phyloP scores from a whole-genome alignment of 2,797 vertebrate species.

The Steatocranus sp. region DNA sequence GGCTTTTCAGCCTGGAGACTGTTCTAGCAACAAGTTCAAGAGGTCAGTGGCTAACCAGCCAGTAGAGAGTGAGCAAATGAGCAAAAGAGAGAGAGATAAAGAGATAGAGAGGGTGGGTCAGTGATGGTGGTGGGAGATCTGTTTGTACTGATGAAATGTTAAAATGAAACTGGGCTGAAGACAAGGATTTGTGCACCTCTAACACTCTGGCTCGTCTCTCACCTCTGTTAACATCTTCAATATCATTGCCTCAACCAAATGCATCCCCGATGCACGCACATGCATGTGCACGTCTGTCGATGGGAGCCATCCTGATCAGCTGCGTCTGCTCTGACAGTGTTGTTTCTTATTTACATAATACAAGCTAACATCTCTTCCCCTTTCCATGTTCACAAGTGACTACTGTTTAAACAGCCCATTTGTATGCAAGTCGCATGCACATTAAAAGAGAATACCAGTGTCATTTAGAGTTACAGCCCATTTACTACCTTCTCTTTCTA shows the following conservation, averaged over 20 bases:
- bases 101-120: not conserved
- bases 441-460: slow-evolving; percentile 20
- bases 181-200: not conserved
- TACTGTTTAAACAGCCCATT: slow-evolving; percentile 26
- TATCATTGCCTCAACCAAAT: not conserved
- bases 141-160: slow-evolving; percentile 10
- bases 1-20: not conserved
- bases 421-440: slow-evolving; percentile 33
- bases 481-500: slow-evolving; percentile 2
- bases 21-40: slow-evolving; percentile 27
- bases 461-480: slow-evolving; percentile 47
- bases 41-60: slow-evolving; percentile 25
- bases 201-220: not conserved
- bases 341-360: slow-evolving; percentile 40
- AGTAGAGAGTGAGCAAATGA: not conserved
- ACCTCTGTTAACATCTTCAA: not conserved
- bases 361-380: slow-evolving; percentile 5
- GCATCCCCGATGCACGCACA: not conserved
- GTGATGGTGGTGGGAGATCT: not conserved
- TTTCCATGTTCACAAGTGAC: not conserved
- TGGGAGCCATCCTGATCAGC: not conserved
- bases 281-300: not conserved
- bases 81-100: fast-evolving
- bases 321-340: not conserved
- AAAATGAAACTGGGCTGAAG: slow-evolving; percentile 17